phyloP scores from a whole-genome alignment of 64 coral and sea anemone genomes.

The Dendronephthya gigantea region DNA sequence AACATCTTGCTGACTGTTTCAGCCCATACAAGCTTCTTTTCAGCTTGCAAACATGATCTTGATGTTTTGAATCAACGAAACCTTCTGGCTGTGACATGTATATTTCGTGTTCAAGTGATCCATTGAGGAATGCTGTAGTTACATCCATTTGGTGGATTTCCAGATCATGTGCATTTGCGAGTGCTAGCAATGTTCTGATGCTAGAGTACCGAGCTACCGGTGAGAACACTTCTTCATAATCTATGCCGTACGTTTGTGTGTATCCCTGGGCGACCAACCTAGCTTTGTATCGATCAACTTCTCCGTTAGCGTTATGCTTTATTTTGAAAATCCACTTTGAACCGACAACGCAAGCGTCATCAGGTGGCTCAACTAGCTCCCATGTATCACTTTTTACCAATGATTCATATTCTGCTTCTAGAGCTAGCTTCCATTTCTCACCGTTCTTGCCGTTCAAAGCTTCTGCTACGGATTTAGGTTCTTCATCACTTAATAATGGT shows the following conservation, averaged over 20 bases:
- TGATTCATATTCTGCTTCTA: conserved; percentile 11
- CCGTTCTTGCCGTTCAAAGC: conserved; percentile 21
- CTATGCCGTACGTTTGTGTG: conserved; percentile 16
- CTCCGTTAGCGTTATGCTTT: conserved; percentile 8
- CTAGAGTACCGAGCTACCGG: conserved; percentile 21
- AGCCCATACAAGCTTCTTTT: conserved; percentile 21
- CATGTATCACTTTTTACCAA: conserved; percentile 13
- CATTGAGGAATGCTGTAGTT: conserved; percentile 30
- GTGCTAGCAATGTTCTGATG: conserved; percentile 22
- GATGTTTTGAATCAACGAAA: conserved; percentile 2
- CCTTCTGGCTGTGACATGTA: conserved; percentile 30
- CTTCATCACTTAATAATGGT: conserved; percentile 1
- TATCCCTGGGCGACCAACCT: conserved; percentile 28
- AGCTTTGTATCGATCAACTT: conserved; percentile 30
- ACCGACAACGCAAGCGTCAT: conserved; percentile 8
- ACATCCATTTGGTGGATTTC: conserved; percentile 37
- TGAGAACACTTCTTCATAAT: conserved; percentile 38
- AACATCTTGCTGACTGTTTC: conserved; percentile 22
- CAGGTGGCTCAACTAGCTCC: conserved; percentile 5
- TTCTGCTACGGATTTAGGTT: conserved; percentile 24
- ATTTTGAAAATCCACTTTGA: conserved; percentile 37
- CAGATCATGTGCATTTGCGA: conserved; percentile 16
- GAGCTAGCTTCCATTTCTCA: background rate
- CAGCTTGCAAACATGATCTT: conserved; percentile 19
- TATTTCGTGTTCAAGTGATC: conserved; percentile 19